phyloP scores from a whole-genome alignment of 2,113 vertebrate genomes.

The Xerus inauris region DNA sequence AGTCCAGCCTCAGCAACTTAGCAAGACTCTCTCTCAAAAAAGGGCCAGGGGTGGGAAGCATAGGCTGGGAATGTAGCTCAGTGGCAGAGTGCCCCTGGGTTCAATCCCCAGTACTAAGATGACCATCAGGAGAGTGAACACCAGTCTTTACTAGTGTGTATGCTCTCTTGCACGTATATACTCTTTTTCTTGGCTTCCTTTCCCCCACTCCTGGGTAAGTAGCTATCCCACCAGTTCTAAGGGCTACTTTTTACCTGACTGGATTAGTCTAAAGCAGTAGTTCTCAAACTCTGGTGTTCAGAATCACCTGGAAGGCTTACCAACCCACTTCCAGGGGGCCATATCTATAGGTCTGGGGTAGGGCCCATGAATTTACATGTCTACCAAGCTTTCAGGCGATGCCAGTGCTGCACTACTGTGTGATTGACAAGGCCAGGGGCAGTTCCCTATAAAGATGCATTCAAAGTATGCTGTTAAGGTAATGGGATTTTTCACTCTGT shows the following conservation, averaged over 20 bases:
- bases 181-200: fast-evolving
- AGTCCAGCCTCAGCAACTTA: too few relatives aligned
- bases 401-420: neutral
- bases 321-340: neutral
- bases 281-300: neutral
- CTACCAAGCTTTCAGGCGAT: neutral
- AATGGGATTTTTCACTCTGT: neutral
- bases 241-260: neutral
- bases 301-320: neutral
- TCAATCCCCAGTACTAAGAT: too few relatives aligned
- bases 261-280: neutral
- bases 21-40: too few relatives aligned
- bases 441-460: neutral
- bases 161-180: neutral
- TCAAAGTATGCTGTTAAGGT: neutral
- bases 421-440: neutral
- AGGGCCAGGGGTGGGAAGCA: too few relatives aligned
- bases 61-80: too few relatives aligned
- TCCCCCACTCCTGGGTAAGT: fast-evolving
- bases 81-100: too few relatives aligned
- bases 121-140: neutral
- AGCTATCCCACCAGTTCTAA: neutral
- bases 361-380: neutral
- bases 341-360: neutral
- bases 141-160: too few relatives aligned